A percentile compares a stretch with the other conserved stretches of the same genome.
Evolutionary conservation across 1,140 invertebrate genomes (phyloP).

Genomic region (Musca vetustissima): DNA sequence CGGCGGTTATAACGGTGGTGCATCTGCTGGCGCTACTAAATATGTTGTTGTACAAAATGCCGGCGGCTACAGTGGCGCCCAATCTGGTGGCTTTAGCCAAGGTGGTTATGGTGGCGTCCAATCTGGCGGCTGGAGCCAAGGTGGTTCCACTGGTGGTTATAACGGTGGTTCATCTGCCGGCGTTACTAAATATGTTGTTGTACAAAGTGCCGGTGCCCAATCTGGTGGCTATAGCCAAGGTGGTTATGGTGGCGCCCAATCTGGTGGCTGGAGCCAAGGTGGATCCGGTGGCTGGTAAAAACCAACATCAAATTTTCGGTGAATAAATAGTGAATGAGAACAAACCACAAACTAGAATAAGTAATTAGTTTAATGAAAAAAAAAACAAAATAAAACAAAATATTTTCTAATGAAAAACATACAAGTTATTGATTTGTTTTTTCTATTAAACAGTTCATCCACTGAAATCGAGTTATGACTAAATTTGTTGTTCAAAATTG

Average conservation of each 20-base stretch:
- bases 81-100: not conserved
- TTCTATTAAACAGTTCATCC: no score
- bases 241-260: no score
- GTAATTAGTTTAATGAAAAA: not conserved
- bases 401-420: not conserved
- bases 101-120: not conserved
- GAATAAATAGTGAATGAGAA: not conserved
- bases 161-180: not conserved
- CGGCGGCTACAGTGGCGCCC: not conserved
- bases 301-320: not conserved
- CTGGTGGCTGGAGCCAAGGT: constrained; percentile 18
- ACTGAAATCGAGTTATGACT: no score
- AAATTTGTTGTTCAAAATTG: no score
- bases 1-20: not conserved
- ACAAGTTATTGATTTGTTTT: no score
- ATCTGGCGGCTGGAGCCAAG: not conserved
- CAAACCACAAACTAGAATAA: constrained; percentile 17
- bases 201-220: no score
- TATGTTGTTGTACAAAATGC: not conserved
- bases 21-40: no score
- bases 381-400: not conserved
- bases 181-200: no score
- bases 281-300: constrained; percentile 5
- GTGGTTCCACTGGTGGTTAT: not conserved
- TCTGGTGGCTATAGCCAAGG: no score